These are phyloP conservation scores for Phymorhynchus buccinoides DNA, from an alignment of 1,140 invertebrate genomes.

Conservation along the genomic window DNA sequence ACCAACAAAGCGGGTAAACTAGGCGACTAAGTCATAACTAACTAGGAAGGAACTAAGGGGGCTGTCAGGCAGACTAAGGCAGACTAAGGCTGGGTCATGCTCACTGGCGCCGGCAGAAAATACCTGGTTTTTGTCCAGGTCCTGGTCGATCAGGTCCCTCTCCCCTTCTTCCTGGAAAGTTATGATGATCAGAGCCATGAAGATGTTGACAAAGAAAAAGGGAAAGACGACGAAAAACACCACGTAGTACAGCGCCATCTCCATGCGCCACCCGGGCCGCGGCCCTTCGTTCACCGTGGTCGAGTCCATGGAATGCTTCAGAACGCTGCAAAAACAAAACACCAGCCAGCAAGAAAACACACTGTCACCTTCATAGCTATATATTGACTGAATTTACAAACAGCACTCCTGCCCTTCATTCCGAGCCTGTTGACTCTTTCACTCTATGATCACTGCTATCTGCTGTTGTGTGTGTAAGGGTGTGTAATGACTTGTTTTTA, in stretches of 20 bases:
- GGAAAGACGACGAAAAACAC: conserved; percentile 99
- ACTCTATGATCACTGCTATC: no score
- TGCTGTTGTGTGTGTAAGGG: no score
- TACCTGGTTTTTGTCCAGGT: conserved; percentile 99
- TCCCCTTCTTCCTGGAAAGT: conserved; percentile 99
- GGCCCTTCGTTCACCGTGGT: conserved; percentile 97
- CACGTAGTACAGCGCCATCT: conserved; percentile 99
- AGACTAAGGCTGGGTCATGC: not conserved
- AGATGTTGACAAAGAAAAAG: conserved; percentile 99
- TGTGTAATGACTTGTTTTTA: no score
- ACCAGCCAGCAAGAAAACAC: not conserved
- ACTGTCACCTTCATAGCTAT: not conserved
- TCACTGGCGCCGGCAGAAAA: not conserved
- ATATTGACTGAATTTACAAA: no score
- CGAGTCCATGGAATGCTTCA: conserved; percentile 99
- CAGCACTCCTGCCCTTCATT: no score
- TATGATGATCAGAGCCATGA: conserved; percentile 99
- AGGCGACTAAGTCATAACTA: conserved; percentile 8
- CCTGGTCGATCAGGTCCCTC: conserved; percentile 98
- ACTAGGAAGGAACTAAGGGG: not conserved
- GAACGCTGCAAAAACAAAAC: conserved; percentile 81
- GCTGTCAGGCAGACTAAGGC: not conserved
- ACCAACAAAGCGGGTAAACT: conserved; percentile 32
- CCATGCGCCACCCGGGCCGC: conserved; percentile 96
- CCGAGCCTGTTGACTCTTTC: no score